Percentiles rank a stretch among this genome's conserved stretches.
Conservation (phyloP, 2,113 vertebrate genomes). For the Empidonax alnorum region DNA sequence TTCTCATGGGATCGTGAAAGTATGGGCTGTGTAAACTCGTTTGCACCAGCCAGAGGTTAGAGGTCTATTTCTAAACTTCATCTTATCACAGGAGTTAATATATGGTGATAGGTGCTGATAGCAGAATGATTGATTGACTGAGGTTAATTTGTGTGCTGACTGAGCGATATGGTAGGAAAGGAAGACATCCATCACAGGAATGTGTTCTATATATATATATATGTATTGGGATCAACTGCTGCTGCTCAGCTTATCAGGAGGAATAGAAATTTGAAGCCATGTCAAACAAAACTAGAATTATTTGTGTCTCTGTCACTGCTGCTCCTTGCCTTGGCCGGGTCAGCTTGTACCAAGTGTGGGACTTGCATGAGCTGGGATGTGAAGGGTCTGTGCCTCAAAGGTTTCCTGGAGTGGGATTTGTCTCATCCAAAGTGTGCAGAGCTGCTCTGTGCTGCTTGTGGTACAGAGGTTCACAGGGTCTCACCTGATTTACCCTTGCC, state of each 20-base stretch:
- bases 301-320: background rate
- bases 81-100: background rate
- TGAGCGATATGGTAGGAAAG: background rate
- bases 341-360: background rate
- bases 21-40: slow-evolving; percentile 11
- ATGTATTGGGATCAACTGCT: background rate
- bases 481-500: background rate
- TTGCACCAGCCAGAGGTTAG: slow-evolving; percentile 22
- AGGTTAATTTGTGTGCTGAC: slow-evolving; percentile 11
- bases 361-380: background rate
- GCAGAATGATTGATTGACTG: slow-evolving; percentile 32
- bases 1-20: background rate
- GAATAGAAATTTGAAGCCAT: background rate
- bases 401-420: background rate
- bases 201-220: background rate
- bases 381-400: background rate
- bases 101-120: background rate
- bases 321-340: background rate
- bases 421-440: background rate
- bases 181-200: background rate
- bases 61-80: background rate
- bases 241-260: background rate
- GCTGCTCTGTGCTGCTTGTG: rapidly evolving
- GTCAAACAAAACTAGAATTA: background rate
- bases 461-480: background rate